These are phyloP conservation scores for Dynastes grantii DNA, from an alignment of 2,888 invertebrate species.

Conservation along the genomic window DNA sequence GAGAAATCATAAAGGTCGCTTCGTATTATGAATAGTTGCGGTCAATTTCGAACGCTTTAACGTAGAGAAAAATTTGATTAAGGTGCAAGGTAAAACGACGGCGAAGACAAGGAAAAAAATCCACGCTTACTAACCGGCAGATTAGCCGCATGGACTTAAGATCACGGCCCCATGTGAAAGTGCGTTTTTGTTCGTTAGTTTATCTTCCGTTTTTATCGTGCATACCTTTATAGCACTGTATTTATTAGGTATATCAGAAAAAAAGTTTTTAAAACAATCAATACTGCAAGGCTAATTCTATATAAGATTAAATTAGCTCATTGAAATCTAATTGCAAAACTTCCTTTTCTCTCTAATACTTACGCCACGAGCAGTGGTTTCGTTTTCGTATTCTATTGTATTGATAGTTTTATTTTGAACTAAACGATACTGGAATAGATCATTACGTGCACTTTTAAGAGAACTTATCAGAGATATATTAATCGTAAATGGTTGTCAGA, in stretches of 20 bases:
- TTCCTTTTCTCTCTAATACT: neutral
- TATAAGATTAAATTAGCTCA: constrained; percentile 3
- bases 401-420: neutral
- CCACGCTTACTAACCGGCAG: constrained; percentile 25
- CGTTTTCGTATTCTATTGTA: neutral
- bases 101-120: constrained; percentile 28
- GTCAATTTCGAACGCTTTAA: constrained; percentile 24
- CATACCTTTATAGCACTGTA: neutral
- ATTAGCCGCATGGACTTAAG: constrained; percentile 17
- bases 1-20: constrained; percentile 38
- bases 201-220: constrained; percentile 29
- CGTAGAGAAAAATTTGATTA: constrained; percentile 25
- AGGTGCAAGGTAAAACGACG: constrained; percentile 32
- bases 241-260: neutral
- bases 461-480: neutral
- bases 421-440: neutral
- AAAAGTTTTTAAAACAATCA: constrained; percentile 24
- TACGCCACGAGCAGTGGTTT: neutral
- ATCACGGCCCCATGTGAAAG: constrained; percentile 45
- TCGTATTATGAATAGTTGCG: constrained; percentile 37
- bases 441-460: neutral
- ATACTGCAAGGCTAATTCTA: constrained; percentile 21
- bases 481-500: constrained; percentile 7
- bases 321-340: constrained; percentile 21
- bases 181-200: constrained; percentile 33